Conservation (phyloP, 2,888 invertebrate genomes). For the Acrobasis repandana region DNA sequence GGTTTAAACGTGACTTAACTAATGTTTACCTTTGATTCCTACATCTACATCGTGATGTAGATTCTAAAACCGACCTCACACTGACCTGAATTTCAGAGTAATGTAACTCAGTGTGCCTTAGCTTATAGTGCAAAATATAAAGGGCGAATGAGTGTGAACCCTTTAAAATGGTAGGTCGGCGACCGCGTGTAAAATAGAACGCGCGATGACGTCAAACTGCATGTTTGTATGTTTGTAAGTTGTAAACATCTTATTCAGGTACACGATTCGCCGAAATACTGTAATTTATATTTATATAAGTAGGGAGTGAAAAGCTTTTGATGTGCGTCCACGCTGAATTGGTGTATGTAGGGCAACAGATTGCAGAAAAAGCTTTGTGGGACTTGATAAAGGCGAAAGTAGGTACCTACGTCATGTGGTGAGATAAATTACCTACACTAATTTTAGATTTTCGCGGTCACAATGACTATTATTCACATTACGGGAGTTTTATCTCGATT, state of each 20-base stretch:
- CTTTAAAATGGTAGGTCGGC: slow-evolving; percentile 1
- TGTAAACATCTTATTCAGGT: neutral
- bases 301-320: neutral
- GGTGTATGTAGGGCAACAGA: neutral
- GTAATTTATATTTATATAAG: neutral
- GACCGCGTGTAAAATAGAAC: slow-evolving; percentile 13
- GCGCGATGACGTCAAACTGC: slow-evolving; percentile 6
- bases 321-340: neutral
- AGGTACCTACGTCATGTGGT: neutral
- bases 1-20: too few species aligned
- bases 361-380: too few species aligned
- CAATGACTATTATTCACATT: too few species aligned
- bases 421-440: too few species aligned
- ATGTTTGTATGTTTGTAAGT: slow-evolving; percentile 5
- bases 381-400: too few species aligned
- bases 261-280: neutral
- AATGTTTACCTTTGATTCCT: too few species aligned
- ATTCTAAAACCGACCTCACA: too few species aligned
- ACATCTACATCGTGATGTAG: too few species aligned
- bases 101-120: too few species aligned
- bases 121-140: neutral
- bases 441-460: too few species aligned
- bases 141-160: neutral
- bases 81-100: too few species aligned
- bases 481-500: too few species aligned